These are phyloP conservation scores for Chaetodon trifasciatus DNA, from an alignment of 2,797 vertebrate genomes.

Conservation along the genomic window DNA sequence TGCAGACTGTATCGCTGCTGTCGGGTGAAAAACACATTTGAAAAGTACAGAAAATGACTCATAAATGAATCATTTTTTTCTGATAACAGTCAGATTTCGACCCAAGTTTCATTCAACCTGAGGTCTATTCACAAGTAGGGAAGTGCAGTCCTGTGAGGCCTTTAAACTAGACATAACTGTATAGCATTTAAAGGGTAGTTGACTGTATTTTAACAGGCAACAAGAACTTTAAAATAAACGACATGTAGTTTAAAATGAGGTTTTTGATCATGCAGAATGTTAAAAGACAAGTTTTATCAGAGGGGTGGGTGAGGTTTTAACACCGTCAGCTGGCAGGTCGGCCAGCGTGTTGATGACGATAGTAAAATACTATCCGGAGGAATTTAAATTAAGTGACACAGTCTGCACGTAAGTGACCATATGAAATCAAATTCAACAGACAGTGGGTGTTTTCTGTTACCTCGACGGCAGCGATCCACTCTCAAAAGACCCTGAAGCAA, in stretches of 20 bases:
- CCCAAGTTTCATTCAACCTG: neutral
- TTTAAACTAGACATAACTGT: neutral
- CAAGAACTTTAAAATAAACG: neutral
- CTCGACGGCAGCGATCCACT: constrained; percentile 20
- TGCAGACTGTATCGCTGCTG: neutral
- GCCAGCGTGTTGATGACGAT: neutral
- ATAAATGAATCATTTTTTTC: neutral
- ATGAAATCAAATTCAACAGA: neutral
- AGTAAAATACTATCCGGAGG: neutral
- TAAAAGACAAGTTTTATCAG: neutral
- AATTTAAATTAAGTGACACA: neutral
- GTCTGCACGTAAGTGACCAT: no score
- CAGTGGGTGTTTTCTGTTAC: neutral
- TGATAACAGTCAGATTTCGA: neutral
- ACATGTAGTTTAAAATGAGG: neutral
- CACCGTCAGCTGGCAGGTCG: neutral
- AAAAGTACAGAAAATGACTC: neutral
- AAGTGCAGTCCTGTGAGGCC: no score
- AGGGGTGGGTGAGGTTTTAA: neutral
- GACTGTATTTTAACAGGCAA: neutral
- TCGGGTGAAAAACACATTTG: neutral
- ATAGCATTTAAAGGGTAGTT: neutral
- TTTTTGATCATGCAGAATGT: neutral
- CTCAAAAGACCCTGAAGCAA: neutral
- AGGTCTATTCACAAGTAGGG: neutral